Evolutionary conservation across 2,113 vertebrate species (phyloP), one percentile per base, ranked within the genome.

Genomic region (Sorex fumeus): DNA sequence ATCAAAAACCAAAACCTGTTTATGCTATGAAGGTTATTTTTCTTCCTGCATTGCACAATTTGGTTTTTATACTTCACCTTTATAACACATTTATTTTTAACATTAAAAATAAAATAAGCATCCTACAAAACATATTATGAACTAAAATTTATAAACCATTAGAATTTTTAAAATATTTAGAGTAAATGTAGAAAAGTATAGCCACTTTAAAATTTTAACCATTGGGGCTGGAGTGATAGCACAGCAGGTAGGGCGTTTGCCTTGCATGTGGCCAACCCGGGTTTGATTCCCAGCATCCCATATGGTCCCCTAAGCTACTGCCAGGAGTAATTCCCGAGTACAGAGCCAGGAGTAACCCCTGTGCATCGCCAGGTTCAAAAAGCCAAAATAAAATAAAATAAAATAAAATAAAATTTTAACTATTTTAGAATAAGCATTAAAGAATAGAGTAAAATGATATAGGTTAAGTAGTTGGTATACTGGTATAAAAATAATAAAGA

Each of bases 401-500:
- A n/a, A n/a, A n/a, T n/a, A n/a, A n/a, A n/a, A n/a, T 75, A 53
- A 36, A 40, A 34, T 53, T 3, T 71, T 30, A 76, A 70, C 47
- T 3, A 10, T 69, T 36, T 62, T 28, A 50, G 88, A n/a, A 28
- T 7, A 6, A 79, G 30, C 6, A 81, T 57, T 4, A 43, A 43
- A 6, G 3, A 57, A 76, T 72, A 34, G 2, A 67, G 1, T 62
- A 76, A 5, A 60, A 62, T 57, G 3, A 0, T 84, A 12, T 71
- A 34, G 5, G 0, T 12, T 3, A 2, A 0, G 2, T 30, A 1
- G 50, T 40, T 28, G 1, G 34, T n/a, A 60, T 13, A 13, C 60
- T 12, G 4, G 8, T 0, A 71, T 81, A 30, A 21, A 62, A 66
- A 28, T 28, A 28, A 66, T 66, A 23, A 23, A 60, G 18, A 28